Percentiles rank a stretch among this genome's conserved stretches.
phyloP scores from a whole-genome alignment of 2,113 vertebrate genomes.

The Eudyptes chrysolophus region DNA sequence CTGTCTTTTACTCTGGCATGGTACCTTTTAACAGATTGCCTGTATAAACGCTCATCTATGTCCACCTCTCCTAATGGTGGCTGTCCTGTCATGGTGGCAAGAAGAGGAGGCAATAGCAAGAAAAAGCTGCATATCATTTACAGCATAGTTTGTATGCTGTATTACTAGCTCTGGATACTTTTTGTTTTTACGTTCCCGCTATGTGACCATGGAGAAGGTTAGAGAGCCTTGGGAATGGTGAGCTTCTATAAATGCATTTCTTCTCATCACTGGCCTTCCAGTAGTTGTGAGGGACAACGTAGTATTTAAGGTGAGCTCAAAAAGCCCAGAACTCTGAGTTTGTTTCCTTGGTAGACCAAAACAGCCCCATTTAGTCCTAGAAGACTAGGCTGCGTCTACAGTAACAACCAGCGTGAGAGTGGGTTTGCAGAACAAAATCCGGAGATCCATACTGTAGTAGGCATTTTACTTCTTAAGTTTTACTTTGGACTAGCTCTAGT shows the following conservation, averaged over 20 bases:
- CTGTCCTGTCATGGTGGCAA: neutral
- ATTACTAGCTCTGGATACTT: neutral
- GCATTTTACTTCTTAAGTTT: neutral
- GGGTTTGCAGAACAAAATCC: neutral
- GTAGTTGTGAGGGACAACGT: neutral
- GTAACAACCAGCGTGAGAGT: neutral
- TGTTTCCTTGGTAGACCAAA: neutral
- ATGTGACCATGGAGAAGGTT: neutral
- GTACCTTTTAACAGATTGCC: conserved; percentile 40
- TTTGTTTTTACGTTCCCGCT: neutral
- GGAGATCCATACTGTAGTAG: neutral
- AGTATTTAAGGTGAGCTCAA: neutral
- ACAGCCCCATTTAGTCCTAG: neutral
- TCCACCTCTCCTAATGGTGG: neutral
- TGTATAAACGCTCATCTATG: neutral
- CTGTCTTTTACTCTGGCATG: conserved; percentile 52
- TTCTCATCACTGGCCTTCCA: neutral
- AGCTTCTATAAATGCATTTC: neutral
- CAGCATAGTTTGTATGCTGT: neutral
- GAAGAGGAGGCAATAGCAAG: neutral
- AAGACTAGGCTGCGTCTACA: neutral
- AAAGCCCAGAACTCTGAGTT: neutral
- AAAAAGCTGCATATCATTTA: neutral
- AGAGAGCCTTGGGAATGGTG: neutral
- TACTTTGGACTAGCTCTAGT: neutral